A percentile compares a stretch with the other conserved stretches of the same genome.
phyloP scores from a whole-genome alignment of 2,113 vertebrate genomes.

The Hassar affinis region DNA sequence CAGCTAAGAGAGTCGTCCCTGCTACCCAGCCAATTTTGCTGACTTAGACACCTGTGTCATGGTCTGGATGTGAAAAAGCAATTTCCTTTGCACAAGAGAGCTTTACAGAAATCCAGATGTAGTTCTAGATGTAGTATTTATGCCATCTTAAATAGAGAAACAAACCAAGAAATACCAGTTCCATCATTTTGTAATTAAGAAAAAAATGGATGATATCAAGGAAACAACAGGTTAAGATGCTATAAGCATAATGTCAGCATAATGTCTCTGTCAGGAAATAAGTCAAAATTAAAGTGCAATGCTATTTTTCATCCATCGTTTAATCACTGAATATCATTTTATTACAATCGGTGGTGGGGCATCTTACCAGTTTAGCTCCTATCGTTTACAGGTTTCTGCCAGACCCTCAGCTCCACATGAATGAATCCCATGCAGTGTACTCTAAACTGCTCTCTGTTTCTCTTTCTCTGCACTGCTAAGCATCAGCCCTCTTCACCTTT shows the following conservation, averaged over 20 bases:
- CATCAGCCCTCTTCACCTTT: conserved; percentile 43
- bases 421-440: conserved; percentile 7
- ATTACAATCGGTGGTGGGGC: background rate
- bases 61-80: background rate
- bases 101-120: background rate
- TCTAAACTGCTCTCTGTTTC: conserved; percentile 21
- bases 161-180: background rate
- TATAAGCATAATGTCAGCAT: background rate
- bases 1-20: background rate
- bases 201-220: background rate
- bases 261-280: background rate
- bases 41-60: background rate
- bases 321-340: background rate
- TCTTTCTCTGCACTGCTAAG: conserved; percentile 33
- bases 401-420: background rate
- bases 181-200: background rate
- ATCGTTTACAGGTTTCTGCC: background rate
- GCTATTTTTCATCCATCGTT: background rate
- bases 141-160: background rate
- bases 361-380: background rate
- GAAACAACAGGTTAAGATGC: background rate
- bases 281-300: background rate
- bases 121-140: background rate
- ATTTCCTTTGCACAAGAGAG: background rate
- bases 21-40: background rate